Base-by-base conservation (phyloP, 2,888 invertebrate species). In the Tachystola acroxantha region DNA sequence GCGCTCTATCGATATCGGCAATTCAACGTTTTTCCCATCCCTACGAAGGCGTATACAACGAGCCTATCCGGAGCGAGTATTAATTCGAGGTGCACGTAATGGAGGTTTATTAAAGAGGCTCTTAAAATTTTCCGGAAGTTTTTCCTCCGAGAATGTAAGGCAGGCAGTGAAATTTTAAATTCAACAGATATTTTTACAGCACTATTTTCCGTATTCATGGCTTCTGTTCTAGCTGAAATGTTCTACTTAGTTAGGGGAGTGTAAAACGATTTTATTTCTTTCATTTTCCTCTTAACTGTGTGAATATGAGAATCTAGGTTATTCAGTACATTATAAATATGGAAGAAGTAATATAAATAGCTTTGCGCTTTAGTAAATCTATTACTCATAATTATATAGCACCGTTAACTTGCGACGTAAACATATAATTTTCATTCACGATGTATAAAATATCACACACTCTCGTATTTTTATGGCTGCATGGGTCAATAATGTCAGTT, bases 81-180 rank as follows among this genome's bases (percentile, higher is more conserved):
- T 71, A 74, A 74, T 69, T 68, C 59, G 56, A 62, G 53, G 54
- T 50, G 57, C 56, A 52, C 53, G 66, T 68, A 69, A 71, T 57
- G 54, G 46, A 51, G 53, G 66, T 67, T 73, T 76, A 78, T 76
- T 76, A 75, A 72, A 67, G 61, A 60, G 61, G 63, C 63, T 58
- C 57, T 56, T 41, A 55, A 34, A 58, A 55, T 57, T 58, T 62
- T 62, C 54, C 38, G 57, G 62, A 65, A 64, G 63, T 71, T 70
- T 63, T 62, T 59, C 60, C 50, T 48, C 46, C 44, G 46, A 57
- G 26, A 16, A 11, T 26, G n/a, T 32, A 7, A 32, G 31, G 31
- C n/a, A 32, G 31, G 31, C n/a, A 24, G 24, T n/a, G n/a, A 9
- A 64, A 68, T 48, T 40, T 37, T 30, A 35, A 37, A 41, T 43